Base-by-base conservation (phyloP, 2,113 vertebrate species). In the human (Homo sapiens) region DNA sequence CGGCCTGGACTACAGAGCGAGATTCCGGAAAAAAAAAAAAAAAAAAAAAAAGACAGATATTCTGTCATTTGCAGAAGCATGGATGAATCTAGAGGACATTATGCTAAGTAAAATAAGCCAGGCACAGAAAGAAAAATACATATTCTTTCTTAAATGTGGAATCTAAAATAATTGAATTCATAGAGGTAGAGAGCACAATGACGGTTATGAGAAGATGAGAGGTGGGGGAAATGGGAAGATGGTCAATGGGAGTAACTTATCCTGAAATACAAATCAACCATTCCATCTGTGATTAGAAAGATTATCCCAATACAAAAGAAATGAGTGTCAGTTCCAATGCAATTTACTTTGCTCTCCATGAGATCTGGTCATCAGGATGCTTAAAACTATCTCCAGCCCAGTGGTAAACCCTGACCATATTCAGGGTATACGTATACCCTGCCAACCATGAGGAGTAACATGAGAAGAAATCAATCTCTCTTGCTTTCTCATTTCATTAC, bases 361-460 rank as follows among this genome's bases (percentile, higher is more conserved):
- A 82, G 38, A 55, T 8, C 55, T 78, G 11, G 16, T 38, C 40
- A 68, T 20, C 8, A 30, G 27, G 12, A 73, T 55, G 3, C 8
- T 66, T 43, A 66, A 9, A 93, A 59, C 14, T 76, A 2, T 38
- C 5, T 78, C 5, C 9, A 38, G 1, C 11, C 3, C 7, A 32
- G 0, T 17, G 25, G 1, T 30, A 38, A n/a, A 43, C 25, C 3
- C 5, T 81, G 23, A 48, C 7, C 12, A 9, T 20, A 80, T 5
- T 5, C 23, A 61, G 40, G 30, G 8, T 11, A 0, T 23, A 17
- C 23, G 1, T 9, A 23, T 0, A 40, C 12, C 11, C 7, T 5
- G 0, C 20, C 10, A 35, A 5, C 5, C 11, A 32, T 8, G 52
- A 50, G 6, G 17, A 79, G 35, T 14, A 45, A 18, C 22, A 30